These are phyloP conservation scores for Drosophila crucigera DNA, from an alignment of 2,888 invertebrate genomes.

Conservation along the genomic window DNA sequence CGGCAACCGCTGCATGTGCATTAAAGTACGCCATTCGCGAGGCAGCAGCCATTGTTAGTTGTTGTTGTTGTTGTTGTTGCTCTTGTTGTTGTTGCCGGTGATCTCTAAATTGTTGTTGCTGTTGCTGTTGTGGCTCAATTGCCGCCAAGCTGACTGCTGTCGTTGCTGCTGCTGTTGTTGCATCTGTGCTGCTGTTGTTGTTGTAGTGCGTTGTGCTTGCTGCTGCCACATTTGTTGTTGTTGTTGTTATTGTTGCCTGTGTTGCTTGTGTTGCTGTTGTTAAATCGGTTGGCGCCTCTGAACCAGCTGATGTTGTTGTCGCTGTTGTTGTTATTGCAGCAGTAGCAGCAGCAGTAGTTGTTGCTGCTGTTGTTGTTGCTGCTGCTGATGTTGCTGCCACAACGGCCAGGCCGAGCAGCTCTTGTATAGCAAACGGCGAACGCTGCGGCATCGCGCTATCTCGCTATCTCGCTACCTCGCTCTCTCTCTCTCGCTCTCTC, in stretches of 20 bases:
- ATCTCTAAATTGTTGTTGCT: conserved; percentile 58
- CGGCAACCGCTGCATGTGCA: conserved; percentile 96
- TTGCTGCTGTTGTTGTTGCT: conserved; percentile 29
- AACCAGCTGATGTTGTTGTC: conserved; percentile 31
- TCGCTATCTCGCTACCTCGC: not conserved
- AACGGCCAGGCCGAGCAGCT: conserved; percentile 84
- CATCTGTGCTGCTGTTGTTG: conserved; percentile 30
- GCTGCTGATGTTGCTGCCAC: conserved; percentile 59
- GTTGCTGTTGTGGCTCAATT: conserved; percentile 47
- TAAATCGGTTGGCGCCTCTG: conserved; percentile 24
- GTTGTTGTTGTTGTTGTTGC: conserved; percentile 83
- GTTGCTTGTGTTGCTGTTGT: conserved; percentile 28
- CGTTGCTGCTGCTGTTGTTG: conserved; percentile 21
- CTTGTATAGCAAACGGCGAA: conserved; percentile 85
- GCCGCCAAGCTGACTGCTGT: conserved; percentile 26
- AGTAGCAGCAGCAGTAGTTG: conserved; percentile 32
- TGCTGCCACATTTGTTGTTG: conserved; percentile 29
- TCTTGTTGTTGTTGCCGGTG: conserved; percentile 67
- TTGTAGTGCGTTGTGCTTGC: conserved; percentile 29
- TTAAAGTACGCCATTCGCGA: conserved; percentile 96
- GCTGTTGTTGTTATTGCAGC: conserved; percentile 26
- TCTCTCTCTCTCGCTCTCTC: not conserved
- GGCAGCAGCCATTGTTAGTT: conserved; percentile 86
- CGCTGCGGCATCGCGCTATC: conserved; percentile 83
- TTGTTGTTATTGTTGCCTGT: conserved; percentile 16